Evolutionary conservation across 23 tunicate genomes (phyloP).

Genomic region (Clavelina lepadiformis): DNA sequence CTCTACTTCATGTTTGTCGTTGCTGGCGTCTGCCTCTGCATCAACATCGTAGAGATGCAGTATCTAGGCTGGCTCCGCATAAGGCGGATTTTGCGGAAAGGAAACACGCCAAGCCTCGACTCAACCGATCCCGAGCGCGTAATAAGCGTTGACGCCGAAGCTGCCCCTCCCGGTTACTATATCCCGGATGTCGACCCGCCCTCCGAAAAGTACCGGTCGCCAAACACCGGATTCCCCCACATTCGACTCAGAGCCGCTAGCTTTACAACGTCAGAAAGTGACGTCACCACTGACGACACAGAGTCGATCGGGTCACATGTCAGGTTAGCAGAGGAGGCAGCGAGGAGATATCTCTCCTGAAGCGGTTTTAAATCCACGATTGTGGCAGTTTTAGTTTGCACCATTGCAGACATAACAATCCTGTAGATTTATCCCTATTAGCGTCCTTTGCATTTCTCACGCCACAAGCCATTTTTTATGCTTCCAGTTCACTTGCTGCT

Average conservation of each 20-base stretch:
- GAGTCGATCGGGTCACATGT: constrained; percentile 5
- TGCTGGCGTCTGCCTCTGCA: constrained; percentile 41
- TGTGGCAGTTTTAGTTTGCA: too few relatives aligned
- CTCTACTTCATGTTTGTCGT: constrained; percentile 89
- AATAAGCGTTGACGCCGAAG: constrained; percentile 25
- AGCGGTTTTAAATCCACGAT: too few relatives aligned
- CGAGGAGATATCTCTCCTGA: too few relatives aligned
- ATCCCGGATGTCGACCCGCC: constrained; percentile 90
- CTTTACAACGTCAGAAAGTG: constrained; percentile 69
- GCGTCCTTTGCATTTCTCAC: too few relatives aligned
- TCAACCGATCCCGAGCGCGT: constrained; percentile 22
- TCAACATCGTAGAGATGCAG: constrained; percentile 58
- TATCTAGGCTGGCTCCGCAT: constrained; percentile 45
- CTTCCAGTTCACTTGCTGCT: too few relatives aligned
- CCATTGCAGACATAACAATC: too few relatives aligned
- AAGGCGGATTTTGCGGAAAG: constrained; percentile 31
- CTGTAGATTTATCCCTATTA: too few relatives aligned
- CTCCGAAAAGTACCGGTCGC: constrained; percentile 45
- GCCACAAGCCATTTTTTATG: too few relatives aligned
- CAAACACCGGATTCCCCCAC: constrained; percentile 71
- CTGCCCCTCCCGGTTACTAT: constrained; percentile 87
- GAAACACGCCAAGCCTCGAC: background rate
- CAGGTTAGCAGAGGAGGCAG: too few relatives aligned
- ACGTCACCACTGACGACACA: constrained; percentile 52
- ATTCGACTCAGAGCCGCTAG: constrained; percentile 74